These are phyloP conservation scores for Drosophila miranda DNA, from an alignment of 1,140 invertebrate species.

Conservation along the genomic window DNA sequence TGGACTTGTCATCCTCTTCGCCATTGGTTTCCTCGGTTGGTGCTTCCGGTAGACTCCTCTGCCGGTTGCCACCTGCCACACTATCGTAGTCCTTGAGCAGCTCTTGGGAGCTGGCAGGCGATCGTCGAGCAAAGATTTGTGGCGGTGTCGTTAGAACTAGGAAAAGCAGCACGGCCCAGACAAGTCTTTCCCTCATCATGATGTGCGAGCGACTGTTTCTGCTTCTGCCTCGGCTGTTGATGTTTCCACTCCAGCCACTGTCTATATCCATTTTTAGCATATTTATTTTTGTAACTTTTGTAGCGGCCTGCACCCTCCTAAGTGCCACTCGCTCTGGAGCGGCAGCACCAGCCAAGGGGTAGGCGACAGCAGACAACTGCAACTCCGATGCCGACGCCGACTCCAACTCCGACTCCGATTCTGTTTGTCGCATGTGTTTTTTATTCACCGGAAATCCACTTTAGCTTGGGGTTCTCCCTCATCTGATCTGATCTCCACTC, in stretches of 20 bases:
- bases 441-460: constrained; percentile 82
- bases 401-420: constrained; percentile 47
- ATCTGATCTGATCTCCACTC: constrained; percentile 9
- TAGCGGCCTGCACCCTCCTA: constrained; percentile 27
- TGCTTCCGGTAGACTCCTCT: background rate
- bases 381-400: constrained; percentile 20
- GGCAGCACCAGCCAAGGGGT: constrained; percentile 2
- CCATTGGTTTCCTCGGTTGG: constrained; percentile 14
- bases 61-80: constrained; percentile 18
- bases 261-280: constrained; percentile 44
- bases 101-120: constrained; percentile 52
- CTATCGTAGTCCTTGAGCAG: constrained; percentile 78
- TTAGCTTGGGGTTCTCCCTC: constrained; percentile 37
- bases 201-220: constrained; percentile 22
- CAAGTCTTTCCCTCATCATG: constrained; percentile 21
- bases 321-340: constrained; percentile 17
- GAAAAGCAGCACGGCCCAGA: constrained; percentile 22
- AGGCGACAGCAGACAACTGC: constrained; percentile 21
- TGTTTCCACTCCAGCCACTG: constrained; percentile 12
- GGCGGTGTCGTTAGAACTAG: constrained; percentile 11
- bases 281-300: constrained; percentile 71
- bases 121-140: constrained; percentile 25
- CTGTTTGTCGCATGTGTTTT: constrained; percentile 62
- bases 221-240: constrained; percentile 18
- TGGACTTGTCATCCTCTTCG: constrained; percentile 49